A percentile compares a stretch with the other conserved stretches of the same genome.
Evolutionary conservation across 2,888 invertebrate species (phyloP).

Genomic region (Melanargia galathea): DNA sequence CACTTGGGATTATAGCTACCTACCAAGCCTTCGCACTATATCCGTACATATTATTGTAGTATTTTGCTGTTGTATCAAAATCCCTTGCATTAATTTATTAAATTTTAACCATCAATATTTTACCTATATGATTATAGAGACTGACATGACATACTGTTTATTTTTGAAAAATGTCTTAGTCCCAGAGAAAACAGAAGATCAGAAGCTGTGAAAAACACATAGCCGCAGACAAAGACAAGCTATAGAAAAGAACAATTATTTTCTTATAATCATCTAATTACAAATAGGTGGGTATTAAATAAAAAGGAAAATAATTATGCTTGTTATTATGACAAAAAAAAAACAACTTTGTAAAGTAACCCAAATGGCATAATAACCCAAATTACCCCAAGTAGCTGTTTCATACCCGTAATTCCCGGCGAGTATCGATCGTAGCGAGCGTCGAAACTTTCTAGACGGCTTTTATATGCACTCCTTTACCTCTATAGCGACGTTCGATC

Average conservation of each 20-base stretch:
- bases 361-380: constrained; percentile 78
- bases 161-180: too few relatives aligned
- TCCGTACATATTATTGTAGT: not conserved
- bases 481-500: constrained; percentile 61
- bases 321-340: constrained; percentile 7
- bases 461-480: constrained; percentile 82
- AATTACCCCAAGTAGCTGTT: constrained; percentile 71
- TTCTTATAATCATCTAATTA: constrained; percentile 12
- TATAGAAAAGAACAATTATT: not conserved
- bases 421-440: constrained; percentile 77
- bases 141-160: too few relatives aligned
- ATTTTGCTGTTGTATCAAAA: not conserved
- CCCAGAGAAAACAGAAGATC: too few relatives aligned
- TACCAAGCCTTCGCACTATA: not conserved
- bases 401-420: constrained; percentile 71
- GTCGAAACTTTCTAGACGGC: constrained; percentile 83
- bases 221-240: not conserved
- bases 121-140: too few relatives aligned
- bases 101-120: too few relatives aligned
- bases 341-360: constrained; percentile 8
- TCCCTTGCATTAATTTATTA: too few relatives aligned
- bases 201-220: not conserved
- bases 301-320: constrained; percentile 10
- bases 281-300: not conserved
- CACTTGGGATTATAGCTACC: constrained; percentile 56